Base-by-base conservation (phyloP, 1,140 invertebrate species). In the Camponotus vicinus region DNA sequence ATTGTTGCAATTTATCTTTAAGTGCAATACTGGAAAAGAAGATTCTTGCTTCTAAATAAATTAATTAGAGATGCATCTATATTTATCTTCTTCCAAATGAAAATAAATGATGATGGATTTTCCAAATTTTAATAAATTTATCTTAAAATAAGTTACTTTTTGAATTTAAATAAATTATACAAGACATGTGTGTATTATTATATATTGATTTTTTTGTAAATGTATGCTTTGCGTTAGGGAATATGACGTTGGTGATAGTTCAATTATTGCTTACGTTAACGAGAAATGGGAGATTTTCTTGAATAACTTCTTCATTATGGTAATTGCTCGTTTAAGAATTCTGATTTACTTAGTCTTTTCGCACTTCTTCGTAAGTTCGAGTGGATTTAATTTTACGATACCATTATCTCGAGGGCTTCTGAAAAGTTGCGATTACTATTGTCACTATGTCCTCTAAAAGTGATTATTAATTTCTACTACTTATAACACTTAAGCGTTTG, bases 291-390 rank as follows among this genome's bases (percentile, higher is more conserved):
- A 83, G 67, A 13, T 61, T 83, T 75, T 75, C 67, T 79, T 79
- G 63, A 73, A 73, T 82, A 61, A 83, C 27, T 83, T 83, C 79
- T 75, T 83, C 69, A 75, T 83, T 83, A 83, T 83, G 69, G 69
- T 83, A 83, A 83, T 75, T 83, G 55, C 55, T 83, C 69, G 59
- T 83, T 83, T 83, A 83, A n/a, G 69, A 45, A 83, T 73, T 75
- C 69, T 83, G 79, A 83, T 83, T 61, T 83, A 83, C 55, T 83
- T 75, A 75, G 55, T 75, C 27, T n/a, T 75, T 83, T 57, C 55
- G 40, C 57, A 61, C 67, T 83, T 83, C 79, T 73, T 75, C 27
- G 40, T 37, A 61, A 75, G 27, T 83, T 83, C 42, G 55, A 73
- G 40, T 52, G 34, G 52, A 70, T 82, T 82, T 73, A 83, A 75